phyloP scores from a whole-genome alignment of 2,888 invertebrate genomes.

The Mechanitis mazaeus region DNA sequence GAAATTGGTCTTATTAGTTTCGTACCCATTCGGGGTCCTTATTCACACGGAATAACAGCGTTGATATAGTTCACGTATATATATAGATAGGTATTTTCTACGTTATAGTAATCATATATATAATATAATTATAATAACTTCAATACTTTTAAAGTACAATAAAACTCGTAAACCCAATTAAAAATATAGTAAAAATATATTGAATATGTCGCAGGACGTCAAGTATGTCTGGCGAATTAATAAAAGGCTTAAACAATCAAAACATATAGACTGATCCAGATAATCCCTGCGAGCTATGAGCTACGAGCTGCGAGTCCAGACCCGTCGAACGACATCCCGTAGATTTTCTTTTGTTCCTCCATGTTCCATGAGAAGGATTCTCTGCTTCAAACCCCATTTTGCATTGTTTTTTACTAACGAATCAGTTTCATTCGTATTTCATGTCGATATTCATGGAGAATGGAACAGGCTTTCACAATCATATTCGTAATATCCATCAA shows the following conservation, averaged over 20 bases:
- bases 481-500: slow-evolving; percentile 17
- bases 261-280: slow-evolving; percentile 47
- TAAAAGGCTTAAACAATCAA: slow-evolving; percentile 53
- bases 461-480: slow-evolving; percentile 11
- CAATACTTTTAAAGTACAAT: too few species aligned
- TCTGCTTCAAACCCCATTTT: slow-evolving; percentile 60
- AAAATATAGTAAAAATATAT: background rate
- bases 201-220: background rate
- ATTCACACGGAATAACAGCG: too few species aligned
- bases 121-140: too few species aligned
- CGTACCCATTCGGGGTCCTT: too few species aligned
- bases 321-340: slow-evolving; percentile 63
- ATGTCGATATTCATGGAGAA: slow-evolving; percentile 45
- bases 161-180: background rate
- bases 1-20: too few species aligned
- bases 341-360: slow-evolving; percentile 65
- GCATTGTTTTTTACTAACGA: slow-evolving; percentile 70
- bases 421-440: slow-evolving; percentile 61
- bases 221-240: slow-evolving; percentile 20
- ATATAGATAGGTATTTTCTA: too few species aligned
- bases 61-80: too few species aligned
- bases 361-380: slow-evolving; percentile 57
- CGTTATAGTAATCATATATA: too few species aligned
- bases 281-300: slow-evolving; percentile 37
- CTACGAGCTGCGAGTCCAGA: slow-evolving; percentile 41